phyloP scores from a whole-genome alignment of 2,113 vertebrate genomes.

The Sisor rabdophorus region DNA sequence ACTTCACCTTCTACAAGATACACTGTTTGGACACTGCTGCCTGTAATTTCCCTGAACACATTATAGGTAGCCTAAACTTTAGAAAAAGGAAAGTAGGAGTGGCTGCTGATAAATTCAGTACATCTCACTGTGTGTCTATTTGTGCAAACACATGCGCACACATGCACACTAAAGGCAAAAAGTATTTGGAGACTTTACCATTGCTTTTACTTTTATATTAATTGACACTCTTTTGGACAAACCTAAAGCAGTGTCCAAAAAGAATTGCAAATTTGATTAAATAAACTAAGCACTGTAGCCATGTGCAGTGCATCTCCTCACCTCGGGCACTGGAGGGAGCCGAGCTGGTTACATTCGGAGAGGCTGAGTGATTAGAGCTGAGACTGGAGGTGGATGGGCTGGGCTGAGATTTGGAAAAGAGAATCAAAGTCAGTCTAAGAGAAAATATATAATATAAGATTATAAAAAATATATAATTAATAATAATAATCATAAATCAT shows the following conservation, averaged over 20 bases:
- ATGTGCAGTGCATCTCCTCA: conserved; percentile 57
- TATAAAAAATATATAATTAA: conserved; percentile 12
- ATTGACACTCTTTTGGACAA: too few species aligned
- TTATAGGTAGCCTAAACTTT: conserved; percentile 58
- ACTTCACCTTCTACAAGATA: conserved; percentile 21
- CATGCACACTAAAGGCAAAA: too few species aligned
- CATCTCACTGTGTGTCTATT: conserved; percentile 49
- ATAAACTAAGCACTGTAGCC: background rate
- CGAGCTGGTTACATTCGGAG: conserved; percentile 94
- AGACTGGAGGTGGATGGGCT: conserved; percentile 99
- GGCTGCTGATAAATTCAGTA: conserved; percentile 47
- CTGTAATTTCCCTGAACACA: conserved; percentile 56
- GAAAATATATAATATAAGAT: background rate
- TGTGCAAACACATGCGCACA: too few species aligned
- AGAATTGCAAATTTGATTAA: background rate
- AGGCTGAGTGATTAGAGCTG: conserved; percentile 97
- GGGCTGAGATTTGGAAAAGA: conserved; percentile 68
- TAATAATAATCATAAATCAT: too few species aligned
- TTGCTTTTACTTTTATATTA: too few species aligned
- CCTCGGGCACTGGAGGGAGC: conserved; percentile 97
- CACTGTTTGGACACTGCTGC: conserved; percentile 17
- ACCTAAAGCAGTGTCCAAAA: background rate
- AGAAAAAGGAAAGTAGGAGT: conserved; percentile 39
- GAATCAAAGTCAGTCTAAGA: background rate
- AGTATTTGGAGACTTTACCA: too few species aligned